Conservation (phyloP, 1,140 invertebrate species). For the Sipha flava region DNA sequence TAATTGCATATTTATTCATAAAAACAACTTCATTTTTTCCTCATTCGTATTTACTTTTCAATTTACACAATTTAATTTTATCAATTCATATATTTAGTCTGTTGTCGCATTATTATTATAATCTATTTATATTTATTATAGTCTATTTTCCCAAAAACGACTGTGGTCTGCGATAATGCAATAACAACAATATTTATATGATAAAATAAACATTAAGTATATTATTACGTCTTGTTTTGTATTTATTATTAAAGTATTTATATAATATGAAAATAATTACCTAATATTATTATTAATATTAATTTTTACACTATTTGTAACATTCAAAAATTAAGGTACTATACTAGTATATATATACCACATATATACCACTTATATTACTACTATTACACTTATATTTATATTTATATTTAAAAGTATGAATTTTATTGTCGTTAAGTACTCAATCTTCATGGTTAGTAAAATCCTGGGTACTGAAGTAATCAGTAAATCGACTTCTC, state of each 20-base stretch:
- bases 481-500: constrained; percentile 2
- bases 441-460: not conserved
- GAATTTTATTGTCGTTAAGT: constrained; percentile 37
- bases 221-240: constrained; percentile 9
- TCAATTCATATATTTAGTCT: constrained; percentile 9
- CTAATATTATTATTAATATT: constrained; percentile 8
- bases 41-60: not conserved
- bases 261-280: constrained; percentile 1
- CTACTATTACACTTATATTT: not conserved
- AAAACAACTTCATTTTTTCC: not conserved
- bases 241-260: constrained; percentile 11
- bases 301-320: constrained; percentile 3
- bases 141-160: not conserved
- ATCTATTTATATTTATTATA: too few species aligned
- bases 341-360: not conserved
- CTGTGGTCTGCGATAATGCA: not conserved
- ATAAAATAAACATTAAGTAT: constrained; percentile 6
- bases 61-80: constrained; percentile 7
- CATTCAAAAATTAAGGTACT: not conserved
- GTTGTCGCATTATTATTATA: not conserved
- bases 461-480: not conserved
- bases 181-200: not conserved
- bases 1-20: not conserved
- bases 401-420: not conserved
- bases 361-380: not conserved